Percentiles rank a stretch among this genome's conserved stretches.
Evolutionary conservation across 2,888 invertebrate genomes (phyloP).

Genomic region (Stenodema calcarata): DNA sequence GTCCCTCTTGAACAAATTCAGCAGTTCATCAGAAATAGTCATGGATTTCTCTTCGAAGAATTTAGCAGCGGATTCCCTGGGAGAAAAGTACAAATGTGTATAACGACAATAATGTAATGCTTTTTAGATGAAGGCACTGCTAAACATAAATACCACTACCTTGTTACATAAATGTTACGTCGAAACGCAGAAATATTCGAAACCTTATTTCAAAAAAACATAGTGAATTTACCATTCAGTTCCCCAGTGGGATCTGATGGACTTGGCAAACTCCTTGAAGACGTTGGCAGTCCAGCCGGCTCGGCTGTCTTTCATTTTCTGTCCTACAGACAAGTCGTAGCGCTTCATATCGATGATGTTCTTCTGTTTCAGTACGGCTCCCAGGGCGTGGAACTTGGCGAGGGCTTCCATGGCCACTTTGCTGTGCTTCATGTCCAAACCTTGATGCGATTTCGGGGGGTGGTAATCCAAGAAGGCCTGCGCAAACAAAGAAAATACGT

Average conservation of each 20-base stretch:
- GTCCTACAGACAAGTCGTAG: neutral
- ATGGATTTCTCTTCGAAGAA: neutral
- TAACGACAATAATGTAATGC: too few relatives aligned
- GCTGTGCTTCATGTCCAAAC: neutral
- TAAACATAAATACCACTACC: too few relatives aligned
- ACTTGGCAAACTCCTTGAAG: constrained; percentile 6
- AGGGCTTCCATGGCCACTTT: neutral
- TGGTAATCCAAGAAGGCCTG: too few relatives aligned
- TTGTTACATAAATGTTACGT: too few relatives aligned
- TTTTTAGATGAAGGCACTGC: too few relatives aligned
- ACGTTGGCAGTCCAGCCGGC: neutral
- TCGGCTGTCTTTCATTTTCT: neutral
- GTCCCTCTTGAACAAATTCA: constrained; percentile 3
- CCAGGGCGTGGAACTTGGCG: neutral
- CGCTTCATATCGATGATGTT: neutral
- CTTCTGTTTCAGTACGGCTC: neutral
- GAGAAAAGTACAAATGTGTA: too few relatives aligned
- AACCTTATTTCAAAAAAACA: too few relatives aligned
- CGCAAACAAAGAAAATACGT: too few relatives aligned
- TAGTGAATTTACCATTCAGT: neutral
- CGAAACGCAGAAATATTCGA: too few relatives aligned
- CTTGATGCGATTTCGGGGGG: too few relatives aligned
- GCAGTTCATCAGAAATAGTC: neutral
- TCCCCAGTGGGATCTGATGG: constrained; percentile 9
- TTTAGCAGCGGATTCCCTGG: constrained; percentile 5